Evolutionary conservation across 1,140 invertebrate genomes (phyloP), one percentile per base, ranked within the genome.

Genomic region (Xylocopa sonorina): DNA sequence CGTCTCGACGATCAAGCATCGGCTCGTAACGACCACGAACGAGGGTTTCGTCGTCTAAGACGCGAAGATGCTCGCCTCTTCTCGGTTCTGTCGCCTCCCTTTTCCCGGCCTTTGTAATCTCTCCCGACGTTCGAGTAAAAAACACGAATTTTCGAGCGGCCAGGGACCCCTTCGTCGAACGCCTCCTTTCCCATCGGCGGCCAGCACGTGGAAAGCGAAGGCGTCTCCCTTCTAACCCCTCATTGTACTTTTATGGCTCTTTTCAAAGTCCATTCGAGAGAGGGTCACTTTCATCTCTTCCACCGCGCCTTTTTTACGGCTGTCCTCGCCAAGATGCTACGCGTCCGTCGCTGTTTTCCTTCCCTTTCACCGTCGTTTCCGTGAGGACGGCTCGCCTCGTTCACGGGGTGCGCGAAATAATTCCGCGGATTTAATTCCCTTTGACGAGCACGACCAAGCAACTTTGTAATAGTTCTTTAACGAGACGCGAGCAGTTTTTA

Each of bases 221-320:
- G 69, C 76, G 73, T 41, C 72, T 60, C 62, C 73, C 74, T 71
- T 58, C 63, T 67, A 58, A 76, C 50, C 80, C 74, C 74, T 87
- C 71, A 86, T 86, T 87, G 84, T 87, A 78, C 71, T 84, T 87
- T 87, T 87, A 84, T 78, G 66, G 81, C 21, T 80, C 71, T 74
- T 87, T 86, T 87, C 74, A 73, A 81, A 78, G 66, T 86, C 81
- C 68, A 58, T 78, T 74, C 64, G 69, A 64, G n/a, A n/a, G n/a
- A n/a, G 60, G 73, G 63, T 77, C 75, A 78, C 82, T 86, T 86
- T 86, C 64, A 75, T 78, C 81, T 84, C 57, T 67, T 78, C 55
- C 41, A 29, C 50, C 43, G 48, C 48, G 57, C 63, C 62, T 62
- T 79, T 64, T 81, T 78, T 53, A 64, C 78, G 80, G 55, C 72